A percentile compares a stretch with the other conserved stretches of the same genome.
phyloP scores from a whole-genome alignment of 2,113 vertebrate species.

The Tenrec ecaudatus region DNA sequence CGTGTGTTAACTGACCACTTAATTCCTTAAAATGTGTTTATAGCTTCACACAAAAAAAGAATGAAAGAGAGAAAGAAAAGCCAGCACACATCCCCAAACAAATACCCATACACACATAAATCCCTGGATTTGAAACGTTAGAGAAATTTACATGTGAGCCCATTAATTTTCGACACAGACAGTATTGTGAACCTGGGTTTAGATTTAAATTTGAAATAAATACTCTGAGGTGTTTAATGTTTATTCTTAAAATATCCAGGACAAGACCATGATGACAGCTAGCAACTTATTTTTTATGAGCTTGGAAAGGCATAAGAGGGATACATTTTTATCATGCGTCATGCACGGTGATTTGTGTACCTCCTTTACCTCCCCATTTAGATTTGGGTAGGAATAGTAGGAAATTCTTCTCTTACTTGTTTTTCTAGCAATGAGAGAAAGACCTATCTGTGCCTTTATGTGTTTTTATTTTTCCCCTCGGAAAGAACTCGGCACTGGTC shows the following conservation, averaged over 20 bases:
- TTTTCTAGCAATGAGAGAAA: constrained; percentile 68
- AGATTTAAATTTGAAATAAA: constrained; percentile 69
- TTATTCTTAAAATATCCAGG: constrained; percentile 48
- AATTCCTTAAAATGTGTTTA: constrained; percentile 22
- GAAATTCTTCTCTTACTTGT: constrained; percentile 61
- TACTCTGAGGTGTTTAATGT: constrained; percentile 65
- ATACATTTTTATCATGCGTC: constrained; percentile 69
- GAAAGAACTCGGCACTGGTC: not conserved
- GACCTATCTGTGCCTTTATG: constrained; percentile 58
- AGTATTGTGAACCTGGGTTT: constrained; percentile 65
- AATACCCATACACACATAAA: constrained; percentile 3
- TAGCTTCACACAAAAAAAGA: not conserved
- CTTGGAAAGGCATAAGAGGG: constrained; percentile 68
- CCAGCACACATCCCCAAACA: not conserved
- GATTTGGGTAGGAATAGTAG: constrained; percentile 36
- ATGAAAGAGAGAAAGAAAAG: not conserved
- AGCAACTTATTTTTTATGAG: constrained; percentile 68
- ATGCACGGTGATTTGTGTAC: constrained; percentile 28
- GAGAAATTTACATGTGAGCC: constrained; percentile 52
- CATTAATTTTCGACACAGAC: constrained; percentile 57
- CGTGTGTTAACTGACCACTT: constrained; percentile 39
- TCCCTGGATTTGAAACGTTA: constrained; percentile 34
- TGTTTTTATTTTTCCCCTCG: constrained; percentile 41
- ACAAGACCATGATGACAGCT: constrained; percentile 72
- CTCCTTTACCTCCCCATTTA: constrained; percentile 42